Conservation (phyloP, 1,140 invertebrate genomes). For the Berghia stephanieae region DNA sequence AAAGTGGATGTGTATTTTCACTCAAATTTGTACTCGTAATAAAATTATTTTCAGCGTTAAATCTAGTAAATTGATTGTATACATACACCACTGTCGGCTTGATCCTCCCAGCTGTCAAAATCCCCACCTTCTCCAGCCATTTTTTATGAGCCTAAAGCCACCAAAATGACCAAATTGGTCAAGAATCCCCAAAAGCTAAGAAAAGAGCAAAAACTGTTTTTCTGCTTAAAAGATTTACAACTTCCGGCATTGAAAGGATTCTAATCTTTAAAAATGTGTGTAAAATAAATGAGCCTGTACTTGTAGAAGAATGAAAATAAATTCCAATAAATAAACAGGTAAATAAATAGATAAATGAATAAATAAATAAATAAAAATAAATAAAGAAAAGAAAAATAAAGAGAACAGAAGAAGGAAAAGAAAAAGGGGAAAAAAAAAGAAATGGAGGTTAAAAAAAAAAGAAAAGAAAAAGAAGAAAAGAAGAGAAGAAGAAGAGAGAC, state of each 20-base stretch:
- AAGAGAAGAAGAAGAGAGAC: not conserved
- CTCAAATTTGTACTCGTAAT: not conserved
- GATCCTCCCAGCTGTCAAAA: constrained; percentile 84
- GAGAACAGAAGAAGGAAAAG: not conserved
- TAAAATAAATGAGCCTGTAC: constrained; percentile 8
- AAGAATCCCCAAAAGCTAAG: too few species aligned
- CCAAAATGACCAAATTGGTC: too few species aligned
- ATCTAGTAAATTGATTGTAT: not conserved
- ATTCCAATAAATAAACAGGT: not conserved
- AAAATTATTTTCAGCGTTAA: not conserved
- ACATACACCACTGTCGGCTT: constrained; percentile 74
- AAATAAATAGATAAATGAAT: not conserved
- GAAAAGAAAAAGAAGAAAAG: not conserved
- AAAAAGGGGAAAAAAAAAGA: not conserved
- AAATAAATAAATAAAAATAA: not conserved
- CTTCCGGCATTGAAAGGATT: not conserved
- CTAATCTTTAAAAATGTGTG: constrained; percentile 11
- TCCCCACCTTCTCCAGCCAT: constrained; percentile 66
- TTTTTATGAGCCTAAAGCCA: constrained; percentile 19
- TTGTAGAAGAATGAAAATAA: not conserved
- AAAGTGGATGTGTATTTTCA: too few species aligned
- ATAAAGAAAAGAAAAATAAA: not conserved
- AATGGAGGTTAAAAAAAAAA: not conserved
- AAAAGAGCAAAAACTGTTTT: too few species aligned
- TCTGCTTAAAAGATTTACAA: too few species aligned